phyloP scores from a whole-genome alignment of 2,797 vertebrate genomes.

The Enteromius mattozi region DNA sequence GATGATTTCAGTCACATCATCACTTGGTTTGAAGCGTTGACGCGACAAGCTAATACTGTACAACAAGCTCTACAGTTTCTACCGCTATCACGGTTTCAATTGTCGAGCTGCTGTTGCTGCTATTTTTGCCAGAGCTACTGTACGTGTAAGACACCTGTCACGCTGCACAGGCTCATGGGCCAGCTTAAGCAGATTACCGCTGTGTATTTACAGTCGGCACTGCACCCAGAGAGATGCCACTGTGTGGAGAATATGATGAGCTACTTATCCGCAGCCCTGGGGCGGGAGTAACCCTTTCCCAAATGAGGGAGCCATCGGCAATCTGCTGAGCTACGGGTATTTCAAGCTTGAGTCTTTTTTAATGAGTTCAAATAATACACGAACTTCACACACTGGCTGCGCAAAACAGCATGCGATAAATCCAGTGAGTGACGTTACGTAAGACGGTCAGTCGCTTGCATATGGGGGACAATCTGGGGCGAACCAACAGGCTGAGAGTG shows the following conservation, averaged over 20 bases:
- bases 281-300: conserved; percentile 44
- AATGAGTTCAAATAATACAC: conserved; percentile 24
- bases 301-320: conserved; percentile 49
- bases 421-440: conserved; percentile 42
- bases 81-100: neutral
- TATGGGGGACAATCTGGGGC: conserved; percentile 66
- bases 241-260: conserved; percentile 59
- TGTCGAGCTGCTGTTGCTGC: conserved; percentile 22
- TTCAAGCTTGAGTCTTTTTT: conserved; percentile 22
- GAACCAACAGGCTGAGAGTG: conserved; percentile 55
- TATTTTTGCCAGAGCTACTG: conserved; percentile 42
- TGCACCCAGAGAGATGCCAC: conserved; percentile 53
- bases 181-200: conserved; percentile 57
- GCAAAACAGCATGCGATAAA: conserved; percentile 18
- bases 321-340: conserved; percentile 51
- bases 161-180: conserved; percentile 46
- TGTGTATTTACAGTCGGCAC: conserved; percentile 56
- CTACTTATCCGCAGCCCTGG: conserved; percentile 57
- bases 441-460: conserved; percentile 53
- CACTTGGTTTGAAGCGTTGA: conserved; percentile 19
- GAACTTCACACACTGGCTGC: neutral
- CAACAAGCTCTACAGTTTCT: conserved; percentile 10
- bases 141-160: conserved; percentile 60
- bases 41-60: conserved; percentile 25
- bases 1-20: conserved; percentile 15